Percentiles rank a stretch among this genome's conserved stretches.
These are phyloP conservation scores for Pristionchus fissidentatus DNA, from an alignment of 2,888 invertebrate species.

Conservation along the genomic window DNA sequence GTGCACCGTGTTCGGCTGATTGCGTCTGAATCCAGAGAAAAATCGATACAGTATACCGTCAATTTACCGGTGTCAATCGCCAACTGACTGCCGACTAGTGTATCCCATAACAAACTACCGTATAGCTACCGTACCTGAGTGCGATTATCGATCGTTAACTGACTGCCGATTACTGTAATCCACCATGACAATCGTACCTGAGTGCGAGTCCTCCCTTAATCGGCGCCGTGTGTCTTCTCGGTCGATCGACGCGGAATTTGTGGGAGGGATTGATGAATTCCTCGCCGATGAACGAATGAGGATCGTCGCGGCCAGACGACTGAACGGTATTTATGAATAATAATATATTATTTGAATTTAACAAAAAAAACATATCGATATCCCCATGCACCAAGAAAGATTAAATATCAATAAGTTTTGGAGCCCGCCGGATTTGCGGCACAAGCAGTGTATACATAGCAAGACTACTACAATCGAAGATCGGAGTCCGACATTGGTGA, in stretches of 20 bases:
- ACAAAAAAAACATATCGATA: no score
- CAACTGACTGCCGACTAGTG: no score
- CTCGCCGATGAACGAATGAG: slow-evolving; percentile 37
- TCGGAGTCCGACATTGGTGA: no score
- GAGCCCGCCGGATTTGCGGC: no score
- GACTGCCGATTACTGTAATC: not conserved
- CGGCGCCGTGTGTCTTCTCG: slow-evolving; percentile 45
- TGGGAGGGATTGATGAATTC: slow-evolving; percentile 42
- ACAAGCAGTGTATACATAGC: no score
- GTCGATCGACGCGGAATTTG: slow-evolving; percentile 21
- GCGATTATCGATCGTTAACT: not conserved
- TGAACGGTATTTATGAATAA: not conserved
- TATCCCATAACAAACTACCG: no score
- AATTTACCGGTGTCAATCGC: no score
- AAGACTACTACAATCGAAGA: no score
- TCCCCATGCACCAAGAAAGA: no score
- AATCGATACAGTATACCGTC: not conserved
- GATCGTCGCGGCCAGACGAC: slow-evolving; percentile 25
- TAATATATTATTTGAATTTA: no score
- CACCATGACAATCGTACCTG: slow-evolving; percentile 21
- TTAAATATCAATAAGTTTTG: no score
- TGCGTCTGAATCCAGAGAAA: slow-evolving; percentile 48
- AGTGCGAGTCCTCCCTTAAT: slow-evolving; percentile 24
- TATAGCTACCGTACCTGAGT: not conserved
- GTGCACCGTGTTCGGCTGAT: slow-evolving; percentile 58